Evolutionary conservation across 2,797 vertebrate genomes (phyloP), one percentile per base, ranked within the genome.

Genomic region (Hirundo rustica): DNA sequence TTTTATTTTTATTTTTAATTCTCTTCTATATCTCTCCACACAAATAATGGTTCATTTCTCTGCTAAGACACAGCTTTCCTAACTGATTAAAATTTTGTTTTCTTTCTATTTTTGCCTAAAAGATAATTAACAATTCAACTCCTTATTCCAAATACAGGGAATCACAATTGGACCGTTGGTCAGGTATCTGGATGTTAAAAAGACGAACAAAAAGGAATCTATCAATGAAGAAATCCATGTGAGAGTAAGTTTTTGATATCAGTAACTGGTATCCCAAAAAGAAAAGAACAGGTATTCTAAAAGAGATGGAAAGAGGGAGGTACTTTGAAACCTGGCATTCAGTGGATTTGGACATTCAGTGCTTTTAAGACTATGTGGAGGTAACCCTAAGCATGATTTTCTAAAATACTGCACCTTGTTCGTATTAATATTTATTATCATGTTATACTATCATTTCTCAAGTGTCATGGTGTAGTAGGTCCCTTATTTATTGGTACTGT

Each of bases 161-260:
- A 99, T 99, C 91, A 99, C 98, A 86, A 99, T 99, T 90, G 98
- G 99, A 77, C 99, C 99, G 57, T 93, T 99, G 97, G 98, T 99
- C 73, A 98, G 98, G 94, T 98, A 98, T 74, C 98, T 99, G 96
- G 98, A 99, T 82, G 98, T 99, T 67, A 99, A 98, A 96, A 99
- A 98, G 96, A 99, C 99, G 14, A 99, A 98, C 96, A 98, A 98
- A 88, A 98, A 99, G 50, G 98, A 98, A 91, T 99, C 98, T 79
- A 99, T 99, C 96, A 99, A 99, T 26, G 98, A 98, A 89, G 99
- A 99, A 96, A 97, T 99, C 95, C 98, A 99, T 86, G 96, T 97
- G 85, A 98, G 99, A 95, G 99, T 99, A 98, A 88, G 98, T 93
- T 73, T 70, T 78, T 78, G 19, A 1, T 32, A n/a, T 54, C 40